These are phyloP conservation scores for Willisornis vidua DNA, from an alignment of 2,113 vertebrate genomes.

Conservation along the genomic window DNA sequence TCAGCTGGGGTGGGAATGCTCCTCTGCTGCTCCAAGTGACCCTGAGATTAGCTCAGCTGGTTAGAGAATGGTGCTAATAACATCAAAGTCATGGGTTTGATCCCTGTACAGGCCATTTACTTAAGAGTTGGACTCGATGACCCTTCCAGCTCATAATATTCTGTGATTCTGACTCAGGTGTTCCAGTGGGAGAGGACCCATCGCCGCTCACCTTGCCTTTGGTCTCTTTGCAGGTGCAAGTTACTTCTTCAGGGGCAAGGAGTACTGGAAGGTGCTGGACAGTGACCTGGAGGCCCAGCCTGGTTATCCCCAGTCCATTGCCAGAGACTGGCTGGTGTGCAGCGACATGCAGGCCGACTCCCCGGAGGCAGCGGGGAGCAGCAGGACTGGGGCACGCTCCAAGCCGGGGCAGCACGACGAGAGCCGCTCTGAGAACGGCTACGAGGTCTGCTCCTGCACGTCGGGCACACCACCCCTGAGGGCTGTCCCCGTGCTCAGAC, in stretches of 20 bases:
- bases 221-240: conserved; percentile 79
- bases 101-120: background rate
- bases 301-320: conserved; percentile 85
- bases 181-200: background rate
- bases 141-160: background rate
- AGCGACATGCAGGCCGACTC: conserved; percentile 81
- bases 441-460: conserved; percentile 92
- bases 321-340: conserved; percentile 93
- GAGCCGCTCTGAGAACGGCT: conserved; percentile 83
- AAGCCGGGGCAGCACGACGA: conserved; percentile 73
- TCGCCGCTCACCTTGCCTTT: fast-evolving
- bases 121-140: background rate
- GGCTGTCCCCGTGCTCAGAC: background rate
- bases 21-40: background rate
- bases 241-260: conserved; percentile 93
- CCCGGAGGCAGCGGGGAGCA: conserved; percentile 66
- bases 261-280: conserved; percentile 93
- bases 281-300: conserved; percentile 85
- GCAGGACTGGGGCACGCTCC: conserved; percentile 65
- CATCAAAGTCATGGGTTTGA: background rate
- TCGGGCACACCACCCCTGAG: conserved; percentile 51
- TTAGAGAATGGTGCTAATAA: background rate
- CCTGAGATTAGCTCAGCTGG: background rate
- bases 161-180: background rate
- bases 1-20: background rate